phyloP scores from a whole-genome alignment of 2,113 vertebrate species.

The Callipepla californica region DNA sequence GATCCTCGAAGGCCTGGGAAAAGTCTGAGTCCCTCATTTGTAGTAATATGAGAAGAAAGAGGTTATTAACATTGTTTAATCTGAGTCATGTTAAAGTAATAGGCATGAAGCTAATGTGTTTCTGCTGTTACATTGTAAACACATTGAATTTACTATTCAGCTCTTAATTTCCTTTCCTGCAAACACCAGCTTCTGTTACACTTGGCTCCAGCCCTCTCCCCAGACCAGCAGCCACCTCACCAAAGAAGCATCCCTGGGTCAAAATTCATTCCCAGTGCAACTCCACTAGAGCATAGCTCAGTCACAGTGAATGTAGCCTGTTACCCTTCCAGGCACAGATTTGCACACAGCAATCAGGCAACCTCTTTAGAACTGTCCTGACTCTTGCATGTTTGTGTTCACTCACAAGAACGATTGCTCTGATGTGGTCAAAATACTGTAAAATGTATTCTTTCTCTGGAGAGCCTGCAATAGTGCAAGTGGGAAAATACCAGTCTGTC shows the following conservation, averaged over 20 bases:
- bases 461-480: background rate
- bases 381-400: background rate
- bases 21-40: constrained; percentile 19
- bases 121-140: constrained; percentile 52
- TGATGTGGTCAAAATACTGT: background rate
- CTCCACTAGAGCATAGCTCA: background rate
- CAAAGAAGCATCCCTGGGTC: background rate
- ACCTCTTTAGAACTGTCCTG: background rate
- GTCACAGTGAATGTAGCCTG: background rate
- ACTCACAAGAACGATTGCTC: background rate
- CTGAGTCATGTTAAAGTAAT: constrained; percentile 27
- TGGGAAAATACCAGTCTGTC: background rate
- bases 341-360: background rate
- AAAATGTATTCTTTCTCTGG: background rate
- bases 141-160: constrained; percentile 43
- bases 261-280: constrained; percentile 25
- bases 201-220: constrained; percentile 9
- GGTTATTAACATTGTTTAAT: constrained; percentile 34
- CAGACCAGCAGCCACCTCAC: constrained; percentile 3
- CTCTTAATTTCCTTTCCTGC: constrained; percentile 62
- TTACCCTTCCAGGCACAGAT: background rate
- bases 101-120: background rate
- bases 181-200: constrained; percentile 63
- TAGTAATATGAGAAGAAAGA: constrained; percentile 48
- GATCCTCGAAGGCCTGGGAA: constrained; percentile 60